Conservation (phyloP, 2,797 vertebrate genomes). For the Karalla daura region DNA sequence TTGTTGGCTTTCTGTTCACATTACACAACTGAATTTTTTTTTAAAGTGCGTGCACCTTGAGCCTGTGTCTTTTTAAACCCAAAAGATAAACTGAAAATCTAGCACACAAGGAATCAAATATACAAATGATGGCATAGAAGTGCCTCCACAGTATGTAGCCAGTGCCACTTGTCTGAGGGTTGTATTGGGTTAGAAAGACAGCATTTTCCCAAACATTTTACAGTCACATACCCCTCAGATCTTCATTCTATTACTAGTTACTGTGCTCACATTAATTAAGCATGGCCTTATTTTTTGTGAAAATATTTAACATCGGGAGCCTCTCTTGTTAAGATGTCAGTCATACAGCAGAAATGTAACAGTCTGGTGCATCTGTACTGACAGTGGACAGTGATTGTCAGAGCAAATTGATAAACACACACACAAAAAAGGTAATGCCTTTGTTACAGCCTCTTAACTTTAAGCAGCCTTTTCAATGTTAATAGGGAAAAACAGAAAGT, state of each 20-base stretch:
- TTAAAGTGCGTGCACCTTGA: conserved; percentile 19
- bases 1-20: conserved; percentile 38
- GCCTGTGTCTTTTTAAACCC: conserved; percentile 27
- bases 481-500: too few relatives aligned
- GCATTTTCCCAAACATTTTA: too few relatives aligned
- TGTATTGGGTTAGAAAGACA: background rate
- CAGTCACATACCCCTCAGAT: too few relatives aligned
- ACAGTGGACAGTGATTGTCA: too few relatives aligned
- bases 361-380: background rate
- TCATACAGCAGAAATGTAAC: background rate
- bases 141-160: conserved; percentile 4
- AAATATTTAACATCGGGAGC: too few relatives aligned
- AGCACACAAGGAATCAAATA: conserved; percentile 34
- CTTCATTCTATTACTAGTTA: too few relatives aligned
- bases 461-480: too few relatives aligned
- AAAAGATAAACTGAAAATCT: conserved; percentile 43
- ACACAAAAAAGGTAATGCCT: too few relatives aligned
- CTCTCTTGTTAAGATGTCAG: background rate
- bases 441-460: too few relatives aligned
- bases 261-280: too few relatives aligned
- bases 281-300: too few relatives aligned
- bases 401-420: too few relatives aligned
- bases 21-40: conserved; percentile 35
- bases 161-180: conserved; percentile 1
- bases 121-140: conserved; percentile 7